Evolutionary conservation across 2,888 invertebrate genomes (phyloP), one percentile per base, ranked within the genome.

Genomic region (Myathropa florea): DNA sequence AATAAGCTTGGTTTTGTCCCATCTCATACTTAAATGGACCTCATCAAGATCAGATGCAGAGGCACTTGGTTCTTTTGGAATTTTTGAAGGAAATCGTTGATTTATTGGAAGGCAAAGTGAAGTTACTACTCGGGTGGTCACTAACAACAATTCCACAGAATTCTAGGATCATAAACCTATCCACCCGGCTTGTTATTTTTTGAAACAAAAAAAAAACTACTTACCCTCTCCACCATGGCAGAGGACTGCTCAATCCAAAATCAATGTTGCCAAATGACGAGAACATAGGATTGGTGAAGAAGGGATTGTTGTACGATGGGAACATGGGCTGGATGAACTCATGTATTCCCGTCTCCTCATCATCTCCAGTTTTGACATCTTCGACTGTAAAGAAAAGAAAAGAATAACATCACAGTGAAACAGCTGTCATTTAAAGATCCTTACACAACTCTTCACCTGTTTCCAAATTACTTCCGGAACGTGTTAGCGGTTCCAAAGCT

Each of bases 181-280:
- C n/a, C n/a, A n/a, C n/a, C n/a, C n/a, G n/a, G n/a, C n/a, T n/a
- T n/a, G n/a, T n/a, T n/a, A n/a, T n/a, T n/a, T n/a, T n/a, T n/a
- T n/a, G n/a, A n/a, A n/a, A n/a, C n/a, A n/a, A n/a, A n/a, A 36
- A 10, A 36, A n/a, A 67, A 33, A 28, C 24, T 18, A 89, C 93
- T 92, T 85, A 92, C 92, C 92, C 92, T 85, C 91, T 92, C 90
- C 90, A 90, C 92, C 92, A 92, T 90, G 92, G 92, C 21, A 91
- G 90, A 59, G 91, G 90, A 68, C 90, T 89, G 14, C 89, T 89
- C 3, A 88, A 88, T 65, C 91, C 91, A 59, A 92, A 89, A 23
- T 91, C 92, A 36, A 92, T 92, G 24, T 91, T 91, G 12, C 91
- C 91, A 77, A 92, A 92, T 6, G 91, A 90, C 33, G 92, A 91